phyloP scores from a whole-genome alignment of 1,140 invertebrate genomes.

The Ephestia elutella region DNA sequence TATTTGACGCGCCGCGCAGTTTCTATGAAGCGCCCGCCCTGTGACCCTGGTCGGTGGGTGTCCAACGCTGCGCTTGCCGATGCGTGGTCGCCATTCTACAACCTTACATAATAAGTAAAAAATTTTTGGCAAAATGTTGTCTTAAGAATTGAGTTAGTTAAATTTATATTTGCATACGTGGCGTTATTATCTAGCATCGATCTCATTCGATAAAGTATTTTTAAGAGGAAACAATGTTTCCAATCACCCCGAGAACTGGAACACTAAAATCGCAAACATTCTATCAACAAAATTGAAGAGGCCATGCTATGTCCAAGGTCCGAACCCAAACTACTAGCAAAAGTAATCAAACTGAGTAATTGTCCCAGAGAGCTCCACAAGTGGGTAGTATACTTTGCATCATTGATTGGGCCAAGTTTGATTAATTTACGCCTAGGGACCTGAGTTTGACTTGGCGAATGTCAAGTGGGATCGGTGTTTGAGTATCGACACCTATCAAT shows the following conservation, averaged over 20 bases:
- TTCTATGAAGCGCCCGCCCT: too few relatives aligned
- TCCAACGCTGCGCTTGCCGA: too few relatives aligned
- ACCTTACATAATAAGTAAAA: too few relatives aligned
- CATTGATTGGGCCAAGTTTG: constrained; percentile 8
- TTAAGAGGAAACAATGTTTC: not conserved
- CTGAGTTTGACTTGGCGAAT: constrained; percentile 7
- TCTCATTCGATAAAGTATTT: too few relatives aligned
- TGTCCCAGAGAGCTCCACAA: not conserved
- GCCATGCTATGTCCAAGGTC: not conserved
- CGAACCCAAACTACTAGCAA: too few relatives aligned
- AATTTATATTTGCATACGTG: too few relatives aligned
- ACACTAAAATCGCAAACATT: constrained; percentile 3
- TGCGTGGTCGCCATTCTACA: too few relatives aligned
- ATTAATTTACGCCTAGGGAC: constrained; percentile 4
- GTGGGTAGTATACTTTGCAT: constrained; percentile 3
- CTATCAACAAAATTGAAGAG: not conserved
- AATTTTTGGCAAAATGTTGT: too few relatives aligned
- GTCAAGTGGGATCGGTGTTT: constrained; percentile 7
- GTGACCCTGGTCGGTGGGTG: too few relatives aligned
- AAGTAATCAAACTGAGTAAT: not conserved
- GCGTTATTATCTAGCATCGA: too few relatives aligned
- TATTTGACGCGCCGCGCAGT: too few relatives aligned
- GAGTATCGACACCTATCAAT: constrained; percentile 4
- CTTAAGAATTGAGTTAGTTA: too few relatives aligned
- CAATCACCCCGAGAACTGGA: not conserved